A percentile compares a stretch with the other conserved stretches of the same genome.
Conservation (phyloP, 2,888 invertebrate genomes). For the Clitarchus hookeri region DNA sequence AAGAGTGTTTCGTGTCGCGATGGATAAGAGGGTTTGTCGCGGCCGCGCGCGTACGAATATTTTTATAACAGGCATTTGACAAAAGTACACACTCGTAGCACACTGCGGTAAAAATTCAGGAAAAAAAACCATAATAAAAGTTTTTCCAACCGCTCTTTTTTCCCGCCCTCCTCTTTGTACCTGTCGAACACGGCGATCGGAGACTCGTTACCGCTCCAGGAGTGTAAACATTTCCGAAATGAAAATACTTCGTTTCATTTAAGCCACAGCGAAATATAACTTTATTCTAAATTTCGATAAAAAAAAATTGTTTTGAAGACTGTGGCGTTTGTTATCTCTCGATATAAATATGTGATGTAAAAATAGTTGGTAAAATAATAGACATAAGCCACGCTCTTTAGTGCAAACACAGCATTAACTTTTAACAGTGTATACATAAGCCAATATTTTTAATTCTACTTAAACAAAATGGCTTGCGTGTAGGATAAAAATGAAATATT, state of each 20-base stretch:
- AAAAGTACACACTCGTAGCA: background rate
- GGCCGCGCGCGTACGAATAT: background rate
- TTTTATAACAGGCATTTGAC: slow-evolving; percentile 1
- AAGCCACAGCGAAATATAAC: background rate
- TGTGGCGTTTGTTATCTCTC: background rate
- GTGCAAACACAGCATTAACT: background rate
- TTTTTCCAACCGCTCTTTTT: background rate
- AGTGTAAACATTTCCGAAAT: background rate
- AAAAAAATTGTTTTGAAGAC: background rate
- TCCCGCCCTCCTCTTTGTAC: background rate
- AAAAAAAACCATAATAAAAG: too few species aligned
- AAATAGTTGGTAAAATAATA: background rate
- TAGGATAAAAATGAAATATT: too few species aligned
- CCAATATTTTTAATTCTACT: too few species aligned
- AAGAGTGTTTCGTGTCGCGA: background rate
- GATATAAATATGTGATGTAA: background rate
- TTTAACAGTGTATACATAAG: too few species aligned
- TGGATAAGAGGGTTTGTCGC: background rate
- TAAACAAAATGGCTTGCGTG: too few species aligned
- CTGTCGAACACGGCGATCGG: background rate
- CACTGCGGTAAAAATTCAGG: background rate
- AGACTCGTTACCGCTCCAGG: background rate
- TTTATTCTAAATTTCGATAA: background rate
- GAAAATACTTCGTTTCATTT: background rate
- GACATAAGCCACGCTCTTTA: background rate